phyloP scores from a whole-genome alignment of 2,797 vertebrate species.

The Echeneis naucrates region DNA sequence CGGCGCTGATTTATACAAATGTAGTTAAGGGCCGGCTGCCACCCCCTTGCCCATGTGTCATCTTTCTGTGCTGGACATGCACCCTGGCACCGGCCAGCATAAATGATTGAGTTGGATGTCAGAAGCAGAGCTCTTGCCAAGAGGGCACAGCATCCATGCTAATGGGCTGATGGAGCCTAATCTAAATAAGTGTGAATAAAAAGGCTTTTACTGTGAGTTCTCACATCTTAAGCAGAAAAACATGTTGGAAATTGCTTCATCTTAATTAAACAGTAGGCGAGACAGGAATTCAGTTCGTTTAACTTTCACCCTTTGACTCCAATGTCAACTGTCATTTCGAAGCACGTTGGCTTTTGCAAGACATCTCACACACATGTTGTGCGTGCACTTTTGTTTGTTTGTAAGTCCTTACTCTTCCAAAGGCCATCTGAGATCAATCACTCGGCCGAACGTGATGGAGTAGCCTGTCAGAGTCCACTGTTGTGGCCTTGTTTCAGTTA shows the following conservation, averaged over 20 bases:
- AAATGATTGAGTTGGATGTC: conserved; percentile 80
- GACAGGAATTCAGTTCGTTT: conserved; percentile 52
- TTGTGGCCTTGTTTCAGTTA: conserved; percentile 82
- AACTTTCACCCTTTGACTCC: conserved; percentile 35
- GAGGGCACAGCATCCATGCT: conserved; percentile 70
- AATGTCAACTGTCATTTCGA: conserved; percentile 4
- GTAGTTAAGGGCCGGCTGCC: conserved; percentile 50
- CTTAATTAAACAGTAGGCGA: conserved; percentile 42
- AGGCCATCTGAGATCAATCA: conserved; percentile 83
- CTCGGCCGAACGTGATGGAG: conserved; percentile 78
- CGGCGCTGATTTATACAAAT: conserved; percentile 51
- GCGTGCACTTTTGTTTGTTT: conserved; percentile 29
- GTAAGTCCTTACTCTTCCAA: conserved; percentile 69
- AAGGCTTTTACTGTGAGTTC: conserved; percentile 66
- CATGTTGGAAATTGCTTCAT: conserved; percentile 47
- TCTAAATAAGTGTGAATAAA: conserved; percentile 78
- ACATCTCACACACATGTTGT: conserved; percentile 12
- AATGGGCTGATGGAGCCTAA: conserved; percentile 73
- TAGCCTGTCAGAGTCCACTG: conserved; percentile 77
- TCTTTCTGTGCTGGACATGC: conserved; percentile 67
- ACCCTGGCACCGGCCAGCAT: conserved; percentile 63
- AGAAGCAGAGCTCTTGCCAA: conserved; percentile 69
- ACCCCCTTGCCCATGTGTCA: conserved; percentile 56
- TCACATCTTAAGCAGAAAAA: conserved; percentile 56
- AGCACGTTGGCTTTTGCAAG: neutral